Conservation (phyloP, 2,888 invertebrate species). For the Uropetala carovei region DNA sequence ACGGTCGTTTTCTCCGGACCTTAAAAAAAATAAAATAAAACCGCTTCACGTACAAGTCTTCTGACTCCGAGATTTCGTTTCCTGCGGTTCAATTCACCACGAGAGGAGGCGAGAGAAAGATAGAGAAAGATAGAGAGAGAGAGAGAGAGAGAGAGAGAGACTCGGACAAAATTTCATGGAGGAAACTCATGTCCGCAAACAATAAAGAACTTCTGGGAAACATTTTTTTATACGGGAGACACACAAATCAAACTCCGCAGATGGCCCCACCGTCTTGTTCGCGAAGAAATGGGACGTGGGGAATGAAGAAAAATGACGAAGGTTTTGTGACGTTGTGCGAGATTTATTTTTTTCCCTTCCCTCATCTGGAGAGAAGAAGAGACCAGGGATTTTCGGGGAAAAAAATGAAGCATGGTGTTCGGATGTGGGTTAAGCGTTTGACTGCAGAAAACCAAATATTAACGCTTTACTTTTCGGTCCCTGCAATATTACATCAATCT, state of each 20-base stretch:
- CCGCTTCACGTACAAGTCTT: slow-evolving; percentile 8
- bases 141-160: neutral
- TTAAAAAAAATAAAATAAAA: neutral
- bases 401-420: no score
- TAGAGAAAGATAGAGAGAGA: neutral
- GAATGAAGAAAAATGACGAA: neutral
- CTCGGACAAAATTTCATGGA: slow-evolving; percentile 18
- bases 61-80: slow-evolving; percentile 36
- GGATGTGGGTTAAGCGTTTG: no score
- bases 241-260: slow-evolving; percentile 47
- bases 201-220: slow-evolving; percentile 35
- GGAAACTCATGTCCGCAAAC: neutral
- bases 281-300: neutral
- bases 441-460: no score
- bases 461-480: no score
- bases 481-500: no score
- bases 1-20: neutral
- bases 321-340: neutral
- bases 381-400: no score
- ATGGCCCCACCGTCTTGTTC: neutral
- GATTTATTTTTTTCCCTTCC: neutral
- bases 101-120: no score
- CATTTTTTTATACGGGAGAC: slow-evolving; percentile 18
- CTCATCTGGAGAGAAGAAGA: neutral
- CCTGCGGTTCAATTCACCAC: slow-evolving; percentile 15